Conservation (phyloP, 2,113 vertebrate genomes). For the Pomatostomus ruficeps region DNA sequence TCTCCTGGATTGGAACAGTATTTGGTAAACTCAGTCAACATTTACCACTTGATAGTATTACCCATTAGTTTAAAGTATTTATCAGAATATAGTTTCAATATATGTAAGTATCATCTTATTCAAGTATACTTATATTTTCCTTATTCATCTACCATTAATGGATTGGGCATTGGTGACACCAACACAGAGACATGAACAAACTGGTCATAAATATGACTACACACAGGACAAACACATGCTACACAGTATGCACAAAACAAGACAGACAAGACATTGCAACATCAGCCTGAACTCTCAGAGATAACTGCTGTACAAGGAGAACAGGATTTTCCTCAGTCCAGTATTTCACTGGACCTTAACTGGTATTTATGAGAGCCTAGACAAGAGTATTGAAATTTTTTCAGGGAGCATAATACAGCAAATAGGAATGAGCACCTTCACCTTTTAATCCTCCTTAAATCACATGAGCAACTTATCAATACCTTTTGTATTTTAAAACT, state of each 20-base stretch:
- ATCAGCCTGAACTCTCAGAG: neutral
- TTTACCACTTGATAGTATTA: neutral
- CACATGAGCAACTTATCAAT: neutral
- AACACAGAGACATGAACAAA: neutral
- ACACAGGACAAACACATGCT: neutral
- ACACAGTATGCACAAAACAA: neutral
- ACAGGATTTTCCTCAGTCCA: neutral
- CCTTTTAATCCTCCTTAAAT: neutral
- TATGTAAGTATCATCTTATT: neutral
- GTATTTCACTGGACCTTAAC: neutral
- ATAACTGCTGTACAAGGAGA: neutral
- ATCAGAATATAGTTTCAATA: neutral
- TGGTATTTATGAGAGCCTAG: neutral
- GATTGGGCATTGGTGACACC: neutral
- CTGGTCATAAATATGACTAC: neutral
- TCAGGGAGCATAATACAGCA: neutral
- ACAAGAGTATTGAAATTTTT: neutral
- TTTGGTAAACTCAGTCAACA: neutral
- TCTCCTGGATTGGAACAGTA: neutral
- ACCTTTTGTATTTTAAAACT: neutral
- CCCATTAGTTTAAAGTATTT: neutral
- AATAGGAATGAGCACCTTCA: neutral
- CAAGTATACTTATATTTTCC: neutral
- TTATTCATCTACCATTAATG: neutral
- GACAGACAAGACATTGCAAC: slow-evolving; percentile 3